A percentile compares a stretch with the other conserved stretches of the same genome.
These are phyloP conservation scores for Sclerurus mexicanus DNA, from an alignment of 2,113 vertebrate species.

Conservation along the genomic window DNA sequence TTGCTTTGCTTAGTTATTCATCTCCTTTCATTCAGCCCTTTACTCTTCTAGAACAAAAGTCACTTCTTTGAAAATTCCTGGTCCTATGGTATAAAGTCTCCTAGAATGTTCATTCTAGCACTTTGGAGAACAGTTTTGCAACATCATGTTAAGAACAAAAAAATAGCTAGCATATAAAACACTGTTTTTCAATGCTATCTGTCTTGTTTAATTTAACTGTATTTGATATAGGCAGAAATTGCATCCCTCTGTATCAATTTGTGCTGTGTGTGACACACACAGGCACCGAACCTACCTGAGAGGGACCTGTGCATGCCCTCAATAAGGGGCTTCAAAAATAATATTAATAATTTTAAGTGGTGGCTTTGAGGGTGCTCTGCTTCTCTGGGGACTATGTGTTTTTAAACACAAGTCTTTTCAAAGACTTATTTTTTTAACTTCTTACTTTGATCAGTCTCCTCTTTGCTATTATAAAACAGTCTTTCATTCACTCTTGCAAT, in stretches of 20 bases:
- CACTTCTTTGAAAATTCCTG: background rate
- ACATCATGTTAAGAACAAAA: background rate
- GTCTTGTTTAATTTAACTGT: background rate
- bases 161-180: background rate
- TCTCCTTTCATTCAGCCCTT: background rate
- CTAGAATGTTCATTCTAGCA: background rate
- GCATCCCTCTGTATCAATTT: background rate
- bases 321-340: background rate
- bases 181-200: background rate
- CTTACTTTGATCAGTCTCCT: background rate
- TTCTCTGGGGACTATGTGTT: background rate
- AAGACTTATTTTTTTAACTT: background rate
- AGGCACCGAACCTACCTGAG: background rate
- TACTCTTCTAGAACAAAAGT: background rate
- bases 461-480: background rate
- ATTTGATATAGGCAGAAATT: background rate
- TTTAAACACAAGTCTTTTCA: background rate
- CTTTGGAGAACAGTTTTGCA: background rate
- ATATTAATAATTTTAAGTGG: background rate
- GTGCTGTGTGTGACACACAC: background rate
- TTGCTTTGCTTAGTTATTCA: background rate
- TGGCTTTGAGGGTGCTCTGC: background rate
- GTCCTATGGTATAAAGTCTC: background rate
- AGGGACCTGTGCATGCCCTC: background rate
- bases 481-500: background rate